Evolutionary conservation across 1,140 invertebrate genomes (phyloP), one percentile per base, ranked within the genome.

Genomic region (Drosophila guanche): DNA sequence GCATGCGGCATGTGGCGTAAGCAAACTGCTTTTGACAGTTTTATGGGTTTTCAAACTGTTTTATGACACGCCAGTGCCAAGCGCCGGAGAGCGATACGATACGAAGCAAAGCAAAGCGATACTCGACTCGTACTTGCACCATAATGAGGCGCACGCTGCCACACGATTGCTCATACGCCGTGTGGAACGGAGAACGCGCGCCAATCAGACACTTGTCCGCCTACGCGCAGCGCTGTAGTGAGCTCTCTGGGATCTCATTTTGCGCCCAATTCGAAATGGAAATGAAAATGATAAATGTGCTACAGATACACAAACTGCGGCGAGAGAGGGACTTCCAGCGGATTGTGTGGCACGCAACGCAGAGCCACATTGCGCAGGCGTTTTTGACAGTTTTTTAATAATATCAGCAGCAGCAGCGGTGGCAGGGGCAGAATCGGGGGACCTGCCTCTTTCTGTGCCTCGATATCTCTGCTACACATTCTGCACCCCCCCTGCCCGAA

Each of bases 361-460:
- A 66, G 63, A 67, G 62, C 66, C 56, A 66, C 74, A 71, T 62
- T 86, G 81, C 81, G 81, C 81, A 86, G 81, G 81, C 83, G 81
- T 86, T 86, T 86, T 86, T 86, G 81, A 86, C 81, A 86, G 81
- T 86, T 86, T 86, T 85, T 86, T 86, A 86, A 86, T 86, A 86
- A 86, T 88, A 86, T 86, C 81, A 85, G 80, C 80, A 53, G n/a
- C 33, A 33, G 41, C 48, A 41, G 60, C 50, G 66, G 43, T 58
- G 54, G 56, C 50, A 43, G 61, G 52, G 50, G 51, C 29, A 20
- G 41, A 43, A 69, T 57, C 83, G 33, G 8, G 33, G 33, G 33
- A 65, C 77, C 81, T 81, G 86, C 81, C 81, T 76, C 33, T 54
- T 70, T 59, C 58, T 45, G 68, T 37, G 33, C 4, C 6, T 41